Base-by-base conservation (phyloP, 2,113 vertebrate genomes). In the Ictalurus furcatus region DNA sequence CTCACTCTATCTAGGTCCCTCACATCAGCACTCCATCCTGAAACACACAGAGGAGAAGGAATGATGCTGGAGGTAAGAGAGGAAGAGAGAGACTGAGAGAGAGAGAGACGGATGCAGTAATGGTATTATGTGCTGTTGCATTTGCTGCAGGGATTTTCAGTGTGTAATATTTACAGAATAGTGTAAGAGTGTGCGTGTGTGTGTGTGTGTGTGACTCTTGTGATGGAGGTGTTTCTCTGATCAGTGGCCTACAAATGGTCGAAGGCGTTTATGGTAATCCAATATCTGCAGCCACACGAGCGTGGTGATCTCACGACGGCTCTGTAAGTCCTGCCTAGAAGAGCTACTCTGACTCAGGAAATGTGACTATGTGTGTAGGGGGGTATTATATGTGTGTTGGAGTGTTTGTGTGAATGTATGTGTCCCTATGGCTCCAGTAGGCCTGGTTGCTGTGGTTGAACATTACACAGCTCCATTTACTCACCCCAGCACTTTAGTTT, bases 11-110 rank as follows among this genome's bases (percentile, higher is more conserved):
- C 61, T 17, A 69, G 12, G 84, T 85, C 44, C 16, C 23, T 40
- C 34, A 48, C 37, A n/a, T 40, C 13, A 12, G 6, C 23, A 30
- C 65, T 73, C 54, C 52, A 37, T 74, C 34, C 85, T 76, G 71
- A 73, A 48, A 61, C 58, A 52, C n/a, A 37, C 17, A 58, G 67
- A 73, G n/a, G 85, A 61, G 54, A 86, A 23, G 1, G 30, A 78
- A 54, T 1, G 12, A 86, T 86, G 85, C 69, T 44, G 21, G 71
- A 86, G 85, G 85, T 86, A 44, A 86, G 85, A 37, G 12, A 85
- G 40, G n/a, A 19, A 44, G 30, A 48, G 5, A 48, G 44, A 48
- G 44, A 48, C 65, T n/a, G 52, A 86, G 30, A 3, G 30, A 76
- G 44, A 48, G 13, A 21, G 40, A 73, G 48, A 56, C 17, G 34